Evolutionary conservation across 2,888 invertebrate species (phyloP).

Genomic region (Cheilosia grossa): DNA sequence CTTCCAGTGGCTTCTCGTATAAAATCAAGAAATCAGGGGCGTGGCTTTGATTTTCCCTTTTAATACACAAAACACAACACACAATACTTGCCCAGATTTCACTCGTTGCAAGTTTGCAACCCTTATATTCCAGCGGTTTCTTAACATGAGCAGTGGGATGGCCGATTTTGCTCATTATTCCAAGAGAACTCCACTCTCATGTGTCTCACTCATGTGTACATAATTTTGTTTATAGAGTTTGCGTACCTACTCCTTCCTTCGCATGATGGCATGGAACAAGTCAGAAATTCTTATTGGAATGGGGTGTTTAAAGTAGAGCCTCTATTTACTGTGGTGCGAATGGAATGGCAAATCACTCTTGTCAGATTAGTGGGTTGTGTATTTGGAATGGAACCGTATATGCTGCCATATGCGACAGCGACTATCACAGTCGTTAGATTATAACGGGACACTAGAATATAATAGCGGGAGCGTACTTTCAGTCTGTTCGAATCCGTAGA

Average conservation of each 20-base stretch:
- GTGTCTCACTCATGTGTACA: background rate
- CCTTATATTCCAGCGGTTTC: slow-evolving; percentile 50
- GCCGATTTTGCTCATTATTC: slow-evolving; percentile 51
- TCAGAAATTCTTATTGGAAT: slow-evolving; percentile 26
- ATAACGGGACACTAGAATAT: slow-evolving; percentile 71
- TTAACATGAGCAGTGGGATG: slow-evolving; percentile 43
- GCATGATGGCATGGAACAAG: slow-evolving; percentile 1
- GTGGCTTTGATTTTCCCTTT: slow-evolving; percentile 65
- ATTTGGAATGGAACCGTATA: slow-evolving; percentile 55
- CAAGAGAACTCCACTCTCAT: slow-evolving; percentile 45
- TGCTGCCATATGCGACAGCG: slow-evolving; percentile 54
- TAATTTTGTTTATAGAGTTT: background rate
- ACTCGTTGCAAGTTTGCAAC: slow-evolving; percentile 46
- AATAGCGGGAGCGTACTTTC: slow-evolving; percentile 67
- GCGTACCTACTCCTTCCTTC: slow-evolving; percentile 13
- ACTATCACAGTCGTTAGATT: slow-evolving; percentile 68
- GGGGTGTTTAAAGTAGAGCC: slow-evolving; percentile 36
- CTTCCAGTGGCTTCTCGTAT: slow-evolving; percentile 34
- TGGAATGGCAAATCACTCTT: slow-evolving; percentile 55
- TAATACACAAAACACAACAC: background rate
- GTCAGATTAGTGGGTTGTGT: slow-evolving; percentile 65
- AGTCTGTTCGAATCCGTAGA: slow-evolving; percentile 71
- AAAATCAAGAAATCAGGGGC: slow-evolving; percentile 56
- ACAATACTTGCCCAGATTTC: slow-evolving; percentile 31
- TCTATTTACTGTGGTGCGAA: slow-evolving; percentile 46